Base-by-base conservation (phyloP, 1,140 invertebrate genomes). In the Thaumatotibia leucotreta region DNA sequence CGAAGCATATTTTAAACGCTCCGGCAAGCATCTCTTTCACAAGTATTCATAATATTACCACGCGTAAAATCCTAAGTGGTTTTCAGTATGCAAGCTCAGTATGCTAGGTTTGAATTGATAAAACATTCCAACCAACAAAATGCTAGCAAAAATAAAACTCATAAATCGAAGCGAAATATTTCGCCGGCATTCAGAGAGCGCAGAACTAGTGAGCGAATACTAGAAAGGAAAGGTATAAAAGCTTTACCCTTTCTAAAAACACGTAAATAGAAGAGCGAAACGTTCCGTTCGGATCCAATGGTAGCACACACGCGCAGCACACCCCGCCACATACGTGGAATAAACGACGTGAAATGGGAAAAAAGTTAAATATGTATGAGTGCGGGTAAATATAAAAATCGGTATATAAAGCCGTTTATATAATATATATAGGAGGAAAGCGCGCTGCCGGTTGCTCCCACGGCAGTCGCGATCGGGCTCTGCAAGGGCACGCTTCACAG, bases 321-420 rank as follows among this genome's bases (percentile, higher is more conserved):
- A 72, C 69, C 65, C 65, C 78, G 72, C 84, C 77, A 88, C 84
- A 89, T 84, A 88, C 84, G 84, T 69, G 73, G 84, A 83, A 88
- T 88, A 90, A 87, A 87, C 86, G 84, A 88, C 78, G 82, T 88
- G 84, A 88, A 88, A 89, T 89, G 87, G 86, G 84, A 90, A 90
- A 90, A 90, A 90, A 88, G 84, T 90, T 88, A 88, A 90, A 90
- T 90, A 90, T 90, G 86, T 90, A 90, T 88, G 86, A 88, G 88
- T 90, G 88, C 76, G 88, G 86, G 88, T 86, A 90, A 90, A 90
- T 90, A 90, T 90, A 90, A 88, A 90, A 90, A 90, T 90, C 84
- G 85, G 86, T 88, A 88, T 88, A 88, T 90, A 88, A 75, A 79
- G 69, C 73, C 75, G 83, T 85, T 84, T 89, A 88, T 88, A 84